Percentiles rank a stretch among this genome's conserved stretches.
phyloP scores from a whole-genome alignment of 2,888 invertebrate genomes.

The Maniola hyperantus region DNA sequence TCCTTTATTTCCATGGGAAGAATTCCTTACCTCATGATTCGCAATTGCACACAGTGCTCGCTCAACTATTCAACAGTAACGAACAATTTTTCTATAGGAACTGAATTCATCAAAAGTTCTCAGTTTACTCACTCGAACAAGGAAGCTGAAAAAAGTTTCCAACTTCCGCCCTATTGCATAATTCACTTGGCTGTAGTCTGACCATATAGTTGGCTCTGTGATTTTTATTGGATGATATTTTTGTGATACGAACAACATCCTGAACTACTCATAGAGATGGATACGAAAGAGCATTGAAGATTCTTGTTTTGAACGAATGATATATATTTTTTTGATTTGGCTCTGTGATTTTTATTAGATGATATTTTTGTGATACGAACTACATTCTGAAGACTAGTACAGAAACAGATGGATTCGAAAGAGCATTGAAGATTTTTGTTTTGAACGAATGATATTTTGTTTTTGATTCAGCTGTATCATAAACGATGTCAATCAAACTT shows the following conservation, averaged over 20 bases:
- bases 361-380: conserved; percentile 6
- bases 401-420: neutral
- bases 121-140: conserved; percentile 45
- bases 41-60: conserved; percentile 21
- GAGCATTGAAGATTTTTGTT: neutral
- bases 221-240: conserved; percentile 32
- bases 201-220: conserved; percentile 22
- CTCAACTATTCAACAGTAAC: conserved; percentile 39
- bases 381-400: neutral
- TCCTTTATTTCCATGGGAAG: conserved; percentile 1
- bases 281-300: neutral
- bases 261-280: neutral
- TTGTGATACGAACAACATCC: neutral
- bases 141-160: conserved; percentile 42
- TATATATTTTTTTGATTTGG: too few species aligned
- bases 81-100: conserved; percentile 46
- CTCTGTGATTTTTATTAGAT: conserved; percentile 35
- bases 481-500: too few species aligned
- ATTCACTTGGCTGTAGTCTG: conserved; percentile 48
- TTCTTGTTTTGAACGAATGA: neutral
- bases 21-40: conserved; percentile 25
- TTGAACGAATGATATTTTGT: too few species aligned
- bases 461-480: conserved; percentile 4
- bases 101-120: conserved; percentile 51
- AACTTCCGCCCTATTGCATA: conserved; percentile 49